Evolutionary conservation across 2,888 invertebrate species (phyloP), one percentile per base, ranked within the genome.

Genomic region (Oligia latruncula): DNA sequence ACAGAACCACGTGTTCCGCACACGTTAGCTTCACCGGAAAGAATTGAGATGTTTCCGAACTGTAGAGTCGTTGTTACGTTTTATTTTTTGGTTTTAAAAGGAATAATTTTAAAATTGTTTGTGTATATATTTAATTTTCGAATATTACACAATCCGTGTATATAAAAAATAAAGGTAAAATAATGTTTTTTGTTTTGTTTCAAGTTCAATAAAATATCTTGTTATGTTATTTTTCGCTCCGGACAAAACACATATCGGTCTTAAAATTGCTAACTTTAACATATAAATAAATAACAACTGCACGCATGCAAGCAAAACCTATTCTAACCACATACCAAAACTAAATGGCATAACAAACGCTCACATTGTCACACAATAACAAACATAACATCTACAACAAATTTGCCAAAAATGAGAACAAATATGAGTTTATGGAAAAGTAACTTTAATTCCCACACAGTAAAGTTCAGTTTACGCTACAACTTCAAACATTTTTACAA

Each of bases 1-100:
- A 85, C 92, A 90, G 92, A 92, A 93, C 95, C 96, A 96, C 96
- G 96, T 96, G 96, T 93, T 93, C 83, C 91, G 94, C 95, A 95
- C 94, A 95, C 95, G 94, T 92, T 93, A 91, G 64, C 62, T 82
- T 84, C 87, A 90, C 91, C 92, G 91, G 90, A 92, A 89, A 91
- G 92, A 83, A 93, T 88, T 93, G 83, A 71, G 87, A 35, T 55
- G 62, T 55, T 78, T 82, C 35, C 67, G 74, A 76, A 77, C 62
- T 40, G 73, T 93, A 82, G 94, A 94, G 93, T 87, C 81, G 90
- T 52, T 79, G 49, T 88, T 86, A 23, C 9, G 35, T 6, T 49
- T 43, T 71, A 65, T 60, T 55, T 73, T 80, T 49, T 73, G 20
- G 1, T 74, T 0, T 15, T 5, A 5, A 4, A 23, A 35, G 20